A percentile compares a stretch with the other conserved stretches of the same genome.
Conservation (phyloP, 2,797 vertebrate species). For the Phoxinus dragarum region DNA sequence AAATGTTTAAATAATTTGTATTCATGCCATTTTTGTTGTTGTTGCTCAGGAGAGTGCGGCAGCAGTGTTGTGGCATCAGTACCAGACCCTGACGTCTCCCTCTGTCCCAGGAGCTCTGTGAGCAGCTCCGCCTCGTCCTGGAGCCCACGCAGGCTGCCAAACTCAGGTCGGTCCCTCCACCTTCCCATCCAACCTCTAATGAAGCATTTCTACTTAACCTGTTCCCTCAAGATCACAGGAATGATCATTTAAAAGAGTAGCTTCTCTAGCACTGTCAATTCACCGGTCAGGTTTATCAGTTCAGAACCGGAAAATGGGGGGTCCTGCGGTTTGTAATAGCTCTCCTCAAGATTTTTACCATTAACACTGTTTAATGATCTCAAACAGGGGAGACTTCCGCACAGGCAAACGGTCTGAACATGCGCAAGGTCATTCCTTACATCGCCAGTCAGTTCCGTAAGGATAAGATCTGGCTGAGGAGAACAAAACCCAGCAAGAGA, state of each 20-base stretch:
- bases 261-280: background rate
- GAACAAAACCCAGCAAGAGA: constrained; percentile 96
- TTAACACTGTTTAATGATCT: background rate
- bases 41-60: constrained; percentile 84
- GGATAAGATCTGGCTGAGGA: constrained; percentile 98
- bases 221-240: background rate
- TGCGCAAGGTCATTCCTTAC: constrained; percentile 98
- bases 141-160: constrained; percentile 96
- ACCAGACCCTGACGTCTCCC: constrained; percentile 87
- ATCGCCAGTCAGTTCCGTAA: constrained; percentile 98
- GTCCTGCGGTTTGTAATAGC: background rate
- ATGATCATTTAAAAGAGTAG: background rate
- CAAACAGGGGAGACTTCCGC: constrained; percentile 90
- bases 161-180: constrained; percentile 82
- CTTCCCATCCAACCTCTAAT: background rate
- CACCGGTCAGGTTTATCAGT: background rate
- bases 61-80: constrained; percentile 92
- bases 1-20: background rate
- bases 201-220: background rate
- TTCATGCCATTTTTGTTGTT: background rate
- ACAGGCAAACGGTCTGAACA: constrained; percentile 96
- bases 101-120: constrained; percentile 95
- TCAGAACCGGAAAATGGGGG: background rate
- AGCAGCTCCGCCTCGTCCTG: constrained; percentile 93
- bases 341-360: background rate